Conservation (phyloP, 2,113 vertebrate species). For the Embiotoca jacksoni region DNA sequence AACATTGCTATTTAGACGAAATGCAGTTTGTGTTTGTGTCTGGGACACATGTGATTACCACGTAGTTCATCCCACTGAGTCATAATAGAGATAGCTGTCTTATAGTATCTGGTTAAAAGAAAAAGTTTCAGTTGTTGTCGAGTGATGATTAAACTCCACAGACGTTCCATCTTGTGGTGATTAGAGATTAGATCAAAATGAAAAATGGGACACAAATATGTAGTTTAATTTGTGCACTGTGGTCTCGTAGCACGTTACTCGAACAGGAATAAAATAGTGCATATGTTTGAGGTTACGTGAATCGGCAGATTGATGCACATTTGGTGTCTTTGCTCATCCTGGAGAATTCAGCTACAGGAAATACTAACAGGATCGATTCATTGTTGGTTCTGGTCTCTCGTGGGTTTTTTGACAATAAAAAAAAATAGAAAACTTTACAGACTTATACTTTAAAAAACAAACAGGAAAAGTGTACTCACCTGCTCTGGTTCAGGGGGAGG, state of each 20-base stretch:
- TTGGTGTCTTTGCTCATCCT: too few relatives aligned
- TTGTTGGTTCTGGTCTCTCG: constrained; percentile 2
- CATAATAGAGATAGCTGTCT: neutral
- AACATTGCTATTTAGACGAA: constrained; percentile 44
- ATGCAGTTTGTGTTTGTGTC: constrained; percentile 9
- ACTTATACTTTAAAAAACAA: neutral
- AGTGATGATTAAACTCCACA: neutral
- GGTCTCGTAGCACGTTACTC: too few relatives aligned
- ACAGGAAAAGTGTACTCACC: constrained; percentile 47
- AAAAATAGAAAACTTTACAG: neutral
- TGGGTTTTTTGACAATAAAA: neutral
- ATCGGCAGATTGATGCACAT: too few relatives aligned
- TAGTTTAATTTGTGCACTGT: too few relatives aligned
- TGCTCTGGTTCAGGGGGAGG: constrained; percentile 14
- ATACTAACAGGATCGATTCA: neutral
- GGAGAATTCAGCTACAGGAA: neutral
- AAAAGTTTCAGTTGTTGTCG: neutral
- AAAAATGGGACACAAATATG: too few relatives aligned
- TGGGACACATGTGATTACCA: neutral
- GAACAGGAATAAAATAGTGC: too few relatives aligned
- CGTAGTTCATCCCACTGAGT: neutral
- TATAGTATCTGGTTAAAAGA: too few relatives aligned
- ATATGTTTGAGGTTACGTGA: too few relatives aligned
- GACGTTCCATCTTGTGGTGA: too few relatives aligned
- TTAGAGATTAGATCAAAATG: too few relatives aligned